Evolutionary conservation across 1,140 invertebrate genomes (phyloP).

Genomic region (Drosophila willistoni): DNA sequence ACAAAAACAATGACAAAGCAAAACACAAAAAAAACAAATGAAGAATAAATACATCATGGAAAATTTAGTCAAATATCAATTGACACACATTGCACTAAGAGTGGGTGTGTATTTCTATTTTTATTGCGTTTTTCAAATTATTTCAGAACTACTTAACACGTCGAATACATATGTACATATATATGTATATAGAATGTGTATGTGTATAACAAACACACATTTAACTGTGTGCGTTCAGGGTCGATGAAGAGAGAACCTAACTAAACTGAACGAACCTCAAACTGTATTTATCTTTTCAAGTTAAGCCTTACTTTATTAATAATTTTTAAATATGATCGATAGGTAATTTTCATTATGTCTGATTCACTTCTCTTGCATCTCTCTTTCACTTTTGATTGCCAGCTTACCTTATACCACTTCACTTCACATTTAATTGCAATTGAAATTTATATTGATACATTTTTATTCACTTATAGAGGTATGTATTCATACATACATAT

Average conservation of each 20-base stretch:
- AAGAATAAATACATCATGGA: constrained; percentile 72
- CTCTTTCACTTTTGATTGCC: background rate
- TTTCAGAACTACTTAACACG: background rate
- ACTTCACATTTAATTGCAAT: constrained; percentile 7
- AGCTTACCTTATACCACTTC: background rate
- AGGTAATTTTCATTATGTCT: background rate
- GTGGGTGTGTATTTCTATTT: background rate
- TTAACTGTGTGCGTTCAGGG: too few species aligned
- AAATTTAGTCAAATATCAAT: constrained; percentile 75
- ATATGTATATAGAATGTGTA: background rate
- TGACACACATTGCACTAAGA: constrained; percentile 2
- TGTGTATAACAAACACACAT: too few species aligned
- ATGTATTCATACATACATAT: constrained; percentile 12
- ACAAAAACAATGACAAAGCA: background rate
- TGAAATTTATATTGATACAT: background rate
- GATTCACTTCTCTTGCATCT: background rate
- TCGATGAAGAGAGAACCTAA: too few species aligned
- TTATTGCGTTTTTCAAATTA: background rate
- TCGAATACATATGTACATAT: background rate
- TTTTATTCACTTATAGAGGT: background rate
- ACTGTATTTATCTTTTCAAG: too few species aligned
- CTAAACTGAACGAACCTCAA: too few species aligned
- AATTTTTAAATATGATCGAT: background rate
- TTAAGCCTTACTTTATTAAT: background rate
- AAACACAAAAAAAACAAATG: constrained; percentile 18